Evolutionary conservation across 2,888 invertebrate genomes (phyloP).

Genomic region (Pristionchus japonicus): DNA sequence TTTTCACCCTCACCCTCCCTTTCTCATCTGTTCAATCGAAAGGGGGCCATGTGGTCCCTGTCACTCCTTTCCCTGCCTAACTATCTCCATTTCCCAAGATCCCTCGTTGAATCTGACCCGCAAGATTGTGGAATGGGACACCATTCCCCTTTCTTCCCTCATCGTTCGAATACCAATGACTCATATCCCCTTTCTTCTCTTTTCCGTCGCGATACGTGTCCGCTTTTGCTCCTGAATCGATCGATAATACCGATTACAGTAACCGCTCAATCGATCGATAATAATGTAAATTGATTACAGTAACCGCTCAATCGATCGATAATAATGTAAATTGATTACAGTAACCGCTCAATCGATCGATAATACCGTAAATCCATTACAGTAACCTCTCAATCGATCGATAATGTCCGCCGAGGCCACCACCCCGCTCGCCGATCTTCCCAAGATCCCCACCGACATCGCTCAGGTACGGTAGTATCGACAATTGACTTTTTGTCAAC

Average conservation of each 20-base stretch:
- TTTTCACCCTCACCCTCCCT: constrained; percentile 13
- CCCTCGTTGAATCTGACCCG: background rate
- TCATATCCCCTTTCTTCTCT: background rate
- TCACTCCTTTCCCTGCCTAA: background rate
- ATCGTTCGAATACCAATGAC: background rate
- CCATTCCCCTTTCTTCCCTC: background rate
- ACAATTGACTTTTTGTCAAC: background rate
- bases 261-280: background rate
- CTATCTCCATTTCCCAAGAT: background rate
- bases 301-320: background rate
- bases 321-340: background rate
- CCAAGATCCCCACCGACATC: constrained; percentile 61
- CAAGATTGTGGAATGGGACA: background rate
- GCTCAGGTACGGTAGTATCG: constrained; percentile 22
- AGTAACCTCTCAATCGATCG: background rate
- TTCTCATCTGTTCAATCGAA: constrained; percentile 36
- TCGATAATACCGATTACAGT: constrained; percentile 11
- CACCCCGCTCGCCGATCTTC: constrained; percentile 60
- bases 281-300: background rate
- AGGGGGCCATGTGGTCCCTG: background rate
- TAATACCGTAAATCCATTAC: background rate
- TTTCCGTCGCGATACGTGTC: background rate
- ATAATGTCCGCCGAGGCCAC: constrained; percentile 46
- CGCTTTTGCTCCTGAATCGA: background rate
- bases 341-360: background rate